Evolutionary conservation across 2,888 invertebrate species (phyloP).

Genomic region (Dryococelus australis): DNA sequence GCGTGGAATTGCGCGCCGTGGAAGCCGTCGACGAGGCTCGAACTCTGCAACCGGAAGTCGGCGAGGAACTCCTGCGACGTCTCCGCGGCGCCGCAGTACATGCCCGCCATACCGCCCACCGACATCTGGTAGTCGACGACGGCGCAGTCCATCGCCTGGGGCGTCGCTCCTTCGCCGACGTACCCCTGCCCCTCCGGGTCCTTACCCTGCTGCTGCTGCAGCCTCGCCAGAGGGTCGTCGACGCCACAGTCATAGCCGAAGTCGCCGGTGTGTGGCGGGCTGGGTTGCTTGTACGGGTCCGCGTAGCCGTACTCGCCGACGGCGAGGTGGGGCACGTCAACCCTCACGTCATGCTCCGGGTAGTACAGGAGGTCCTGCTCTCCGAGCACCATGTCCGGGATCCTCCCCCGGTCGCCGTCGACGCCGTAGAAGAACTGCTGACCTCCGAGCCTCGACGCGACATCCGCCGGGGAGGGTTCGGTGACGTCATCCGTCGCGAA

Average conservation of each 20-base stretch:
- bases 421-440: neutral
- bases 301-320: neutral
- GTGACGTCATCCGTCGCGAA: conserved; percentile 39
- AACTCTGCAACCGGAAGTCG: neutral
- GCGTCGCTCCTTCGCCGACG: no score
- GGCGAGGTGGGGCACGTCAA: neutral
- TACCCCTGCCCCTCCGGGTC: no score
- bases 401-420: neutral
- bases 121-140: neutral
- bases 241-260: conserved; percentile 7
- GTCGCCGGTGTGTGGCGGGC: neutral
- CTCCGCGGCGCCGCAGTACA: neutral
- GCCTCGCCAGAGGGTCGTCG: neutral
- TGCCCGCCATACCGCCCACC: neutral
- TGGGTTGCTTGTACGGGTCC: neutral
- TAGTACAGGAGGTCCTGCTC: neutral
- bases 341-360: neutral
- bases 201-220: neutral
- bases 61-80: neutral
- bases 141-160: neutral
- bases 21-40: neutral
- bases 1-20: neutral
- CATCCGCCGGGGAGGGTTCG: neutral
- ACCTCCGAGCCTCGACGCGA: neutral
- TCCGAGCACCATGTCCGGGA: neutral